Conservation (phyloP, 1,140 invertebrate genomes). For the Caerostris extrusa region DNA sequence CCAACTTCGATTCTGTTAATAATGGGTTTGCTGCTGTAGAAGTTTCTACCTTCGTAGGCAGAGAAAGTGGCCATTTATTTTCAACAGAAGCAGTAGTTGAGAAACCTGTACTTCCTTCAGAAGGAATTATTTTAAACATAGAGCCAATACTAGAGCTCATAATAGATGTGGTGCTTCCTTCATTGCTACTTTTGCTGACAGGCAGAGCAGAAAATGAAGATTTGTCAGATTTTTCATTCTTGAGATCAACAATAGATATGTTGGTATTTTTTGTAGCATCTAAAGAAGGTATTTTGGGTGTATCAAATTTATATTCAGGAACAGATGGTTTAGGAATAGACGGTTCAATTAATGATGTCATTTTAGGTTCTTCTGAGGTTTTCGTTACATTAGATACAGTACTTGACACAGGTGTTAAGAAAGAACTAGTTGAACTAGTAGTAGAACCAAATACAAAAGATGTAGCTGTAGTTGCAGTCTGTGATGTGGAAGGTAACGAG, state of each 20-base stretch:
- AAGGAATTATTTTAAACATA: background rate
- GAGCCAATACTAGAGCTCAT: background rate
- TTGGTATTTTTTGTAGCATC: background rate
- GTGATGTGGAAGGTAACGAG: background rate
- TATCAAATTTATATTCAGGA: constrained; percentile 23
- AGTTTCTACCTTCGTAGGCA: background rate
- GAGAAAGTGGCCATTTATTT: background rate
- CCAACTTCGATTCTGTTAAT: background rate
- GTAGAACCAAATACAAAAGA: constrained; percentile 45
- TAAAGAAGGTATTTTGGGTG: background rate
- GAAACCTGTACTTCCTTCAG: background rate
- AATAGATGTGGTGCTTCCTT: background rate
- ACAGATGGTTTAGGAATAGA: constrained; percentile 5
- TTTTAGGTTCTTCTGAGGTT: background rate
- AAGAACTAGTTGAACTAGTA: constrained; percentile 12
- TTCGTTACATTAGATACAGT: background rate
- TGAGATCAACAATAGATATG: constrained; percentile 31
- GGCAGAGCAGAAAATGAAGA: background rate
- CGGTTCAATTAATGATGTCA: background rate
- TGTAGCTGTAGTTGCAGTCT: background rate
- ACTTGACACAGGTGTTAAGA: background rate
- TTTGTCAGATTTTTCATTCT: background rate
- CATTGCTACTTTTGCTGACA: background rate
- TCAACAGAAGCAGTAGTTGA: background rate
- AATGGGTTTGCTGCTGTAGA: background rate